Percentiles rank a stretch among this genome's conserved stretches.
These are phyloP conservation scores for Diploscapter pachys DNA, from an alignment of 1,140 invertebrate genomes.

Conservation along the genomic window DNA sequence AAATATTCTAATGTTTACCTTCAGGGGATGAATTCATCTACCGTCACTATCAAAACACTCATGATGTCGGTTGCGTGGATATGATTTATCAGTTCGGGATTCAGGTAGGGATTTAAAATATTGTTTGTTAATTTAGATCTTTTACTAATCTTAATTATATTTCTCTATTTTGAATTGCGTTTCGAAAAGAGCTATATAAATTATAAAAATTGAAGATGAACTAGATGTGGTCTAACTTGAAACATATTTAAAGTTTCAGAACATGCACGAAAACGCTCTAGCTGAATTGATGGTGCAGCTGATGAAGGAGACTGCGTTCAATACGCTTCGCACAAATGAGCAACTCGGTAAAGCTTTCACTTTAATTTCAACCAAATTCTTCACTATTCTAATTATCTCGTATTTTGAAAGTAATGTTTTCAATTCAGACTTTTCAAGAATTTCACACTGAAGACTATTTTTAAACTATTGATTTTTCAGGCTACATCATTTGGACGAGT, in stretches of 20 bases:
- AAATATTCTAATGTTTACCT: too few species aligned
- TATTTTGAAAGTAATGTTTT: neutral
- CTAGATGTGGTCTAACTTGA: neutral
- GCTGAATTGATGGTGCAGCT: slow-evolving; percentile 83
- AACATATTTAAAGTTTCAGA: slow-evolving; percentile 41
- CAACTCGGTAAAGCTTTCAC: slow-evolving; percentile 67
- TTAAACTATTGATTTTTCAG: slow-evolving; percentile 8
- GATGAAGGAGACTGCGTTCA: slow-evolving; percentile 83
- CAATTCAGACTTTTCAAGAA: neutral
- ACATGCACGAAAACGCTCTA: slow-evolving; percentile 74
- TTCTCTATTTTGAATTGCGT: neutral
- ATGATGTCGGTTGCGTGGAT: too few species aligned
- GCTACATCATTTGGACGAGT: slow-evolving; percentile 88
- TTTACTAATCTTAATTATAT: slow-evolving; percentile 8
- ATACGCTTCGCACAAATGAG: slow-evolving; percentile 82
- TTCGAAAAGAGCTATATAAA: too few species aligned
- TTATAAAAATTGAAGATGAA: too few species aligned
- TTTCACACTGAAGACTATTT: neutral
- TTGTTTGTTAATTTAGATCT: slow-evolving; percentile 1
- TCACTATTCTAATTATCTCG: too few species aligned
- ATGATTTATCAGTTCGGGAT: too few species aligned
- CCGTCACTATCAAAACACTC: too few species aligned
- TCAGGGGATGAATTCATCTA: too few species aligned
- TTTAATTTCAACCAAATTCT: too few species aligned
- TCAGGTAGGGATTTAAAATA: too few species aligned